Evolutionary conservation across 2,113 vertebrate genomes (phyloP).

Genomic region (Rutilus rutilus): DNA sequence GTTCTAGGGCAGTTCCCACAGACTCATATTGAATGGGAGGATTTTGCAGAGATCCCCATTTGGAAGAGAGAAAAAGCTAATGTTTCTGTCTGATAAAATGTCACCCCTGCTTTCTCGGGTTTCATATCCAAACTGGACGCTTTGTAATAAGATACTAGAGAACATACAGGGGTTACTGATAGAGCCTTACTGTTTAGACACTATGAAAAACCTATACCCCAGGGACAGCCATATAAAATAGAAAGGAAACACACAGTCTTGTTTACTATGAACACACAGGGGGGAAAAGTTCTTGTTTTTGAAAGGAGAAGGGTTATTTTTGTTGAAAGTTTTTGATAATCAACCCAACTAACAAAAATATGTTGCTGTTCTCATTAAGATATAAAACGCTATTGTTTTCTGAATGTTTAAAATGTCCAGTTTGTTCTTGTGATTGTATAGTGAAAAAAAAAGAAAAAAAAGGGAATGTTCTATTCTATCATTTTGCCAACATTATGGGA

Average conservation of each 20-base stretch:
- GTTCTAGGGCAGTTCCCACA: constrained; percentile 5
- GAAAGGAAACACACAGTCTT: constrained; percentile 24
- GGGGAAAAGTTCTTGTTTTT: not conserved
- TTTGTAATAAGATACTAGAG: constrained; percentile 5
- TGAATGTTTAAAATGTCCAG: not conserved
- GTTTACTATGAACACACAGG: constrained; percentile 10
- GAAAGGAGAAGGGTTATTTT: not conserved
- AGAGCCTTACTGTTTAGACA: constrained; percentile 9
- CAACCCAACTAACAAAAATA: not conserved
- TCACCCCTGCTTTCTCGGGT: constrained; percentile 11
- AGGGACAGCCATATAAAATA: not conserved
- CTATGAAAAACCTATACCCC: not conserved
- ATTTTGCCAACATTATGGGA: not conserved
- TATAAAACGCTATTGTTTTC: not conserved
- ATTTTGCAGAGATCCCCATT: not conserved
- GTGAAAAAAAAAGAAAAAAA: not conserved
- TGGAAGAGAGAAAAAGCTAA: not conserved
- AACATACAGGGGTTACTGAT: not conserved
- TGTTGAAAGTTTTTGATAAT: not conserved
- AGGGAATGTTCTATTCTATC: not conserved
- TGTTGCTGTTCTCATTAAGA: not conserved
- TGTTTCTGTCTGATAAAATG: constrained; percentile 23
- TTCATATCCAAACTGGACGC: constrained; percentile 8
- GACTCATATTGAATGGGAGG: not conserved
- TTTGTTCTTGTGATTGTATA: not conserved